Percentiles rank a stretch among this genome's conserved stretches.
phyloP scores from a whole-genome alignment of 1,140 invertebrate genomes.

The Heliconius himera region DNA sequence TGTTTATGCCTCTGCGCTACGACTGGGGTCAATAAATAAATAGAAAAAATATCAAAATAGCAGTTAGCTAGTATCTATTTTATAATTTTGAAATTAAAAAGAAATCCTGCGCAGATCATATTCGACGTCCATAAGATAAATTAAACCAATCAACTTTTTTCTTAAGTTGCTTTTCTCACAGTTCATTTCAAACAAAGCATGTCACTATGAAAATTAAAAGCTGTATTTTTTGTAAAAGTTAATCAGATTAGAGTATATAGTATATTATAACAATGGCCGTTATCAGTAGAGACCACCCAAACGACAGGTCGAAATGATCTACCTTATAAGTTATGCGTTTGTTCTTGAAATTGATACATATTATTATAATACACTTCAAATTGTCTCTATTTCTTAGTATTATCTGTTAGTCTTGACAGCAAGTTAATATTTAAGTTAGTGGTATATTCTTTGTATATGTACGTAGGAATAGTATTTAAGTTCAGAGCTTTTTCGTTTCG shows the following conservation, averaged over 20 bases:
- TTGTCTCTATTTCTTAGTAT: too few species aligned
- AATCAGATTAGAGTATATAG: conserved; percentile 61
- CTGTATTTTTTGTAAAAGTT: conserved; percentile 43
- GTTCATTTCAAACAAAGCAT: conserved; percentile 36
- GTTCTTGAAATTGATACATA: conserved; percentile 1
- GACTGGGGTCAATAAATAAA: too few species aligned
- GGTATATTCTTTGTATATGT: too few species aligned
- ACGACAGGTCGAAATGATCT: background rate
- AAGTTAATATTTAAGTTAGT: too few species aligned
- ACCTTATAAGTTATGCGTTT: conserved; percentile 16
- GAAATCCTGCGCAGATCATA: background rate
- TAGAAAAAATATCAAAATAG: background rate
- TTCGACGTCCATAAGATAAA: background rate
- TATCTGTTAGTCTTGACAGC: too few species aligned
- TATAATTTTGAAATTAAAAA: background rate
- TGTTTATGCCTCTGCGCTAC: too few species aligned
- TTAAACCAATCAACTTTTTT: background rate
- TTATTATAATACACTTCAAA: background rate
- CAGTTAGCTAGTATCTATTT: background rate
- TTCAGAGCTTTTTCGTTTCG: too few species aligned
- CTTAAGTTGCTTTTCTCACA: background rate
- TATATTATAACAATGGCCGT: conserved; percentile 48
- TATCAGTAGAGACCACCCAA: conserved; percentile 56
- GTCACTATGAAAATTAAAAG: conserved; percentile 33
- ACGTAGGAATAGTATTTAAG: too few species aligned